A percentile compares a stretch with the other conserved stretches of the same genome.
Evolutionary conservation across 2,888 invertebrate genomes (phyloP).

Genomic region (Graphium colonna): DNA sequence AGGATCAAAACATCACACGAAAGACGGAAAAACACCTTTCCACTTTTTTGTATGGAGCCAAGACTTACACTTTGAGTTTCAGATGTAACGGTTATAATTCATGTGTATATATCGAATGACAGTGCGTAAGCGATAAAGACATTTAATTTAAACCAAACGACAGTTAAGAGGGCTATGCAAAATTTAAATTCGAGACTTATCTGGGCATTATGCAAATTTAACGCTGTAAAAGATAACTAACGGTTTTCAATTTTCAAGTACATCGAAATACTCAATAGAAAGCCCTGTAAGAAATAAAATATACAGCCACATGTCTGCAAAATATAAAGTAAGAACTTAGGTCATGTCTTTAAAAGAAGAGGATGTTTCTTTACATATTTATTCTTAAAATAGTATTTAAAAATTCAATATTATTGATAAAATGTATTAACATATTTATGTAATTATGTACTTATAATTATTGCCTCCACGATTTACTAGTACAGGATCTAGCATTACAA

Average conservation of each 20-base stretch:
- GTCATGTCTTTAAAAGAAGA: neutral
- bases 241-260: constrained; percentile 15
- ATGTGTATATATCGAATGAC: too few relatives aligned
- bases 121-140: constrained; percentile 4
- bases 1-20: too few relatives aligned
- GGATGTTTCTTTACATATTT: neutral
- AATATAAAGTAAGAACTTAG: neutral
- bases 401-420: neutral
- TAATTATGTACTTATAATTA: too few relatives aligned
- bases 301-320: neutral
- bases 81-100: neutral
- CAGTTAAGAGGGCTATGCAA: constrained; percentile 34
- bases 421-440: neutral
- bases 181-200: constrained; percentile 34
- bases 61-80: too few relatives aligned
- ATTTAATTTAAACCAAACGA: constrained; percentile 29
- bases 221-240: constrained; percentile 35
- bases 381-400: neutral
- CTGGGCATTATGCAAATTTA: constrained; percentile 34
- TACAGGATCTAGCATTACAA: too few relatives aligned
- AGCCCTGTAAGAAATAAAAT: neutral
- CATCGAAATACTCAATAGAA: constrained; percentile 12
- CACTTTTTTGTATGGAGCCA: too few relatives aligned
- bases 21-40: too few relatives aligned
- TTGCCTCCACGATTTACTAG: too few relatives aligned